Evolutionary conservation across 2,113 vertebrate genomes (phyloP).

Genomic region (Rhagologus leucostigma): DNA sequence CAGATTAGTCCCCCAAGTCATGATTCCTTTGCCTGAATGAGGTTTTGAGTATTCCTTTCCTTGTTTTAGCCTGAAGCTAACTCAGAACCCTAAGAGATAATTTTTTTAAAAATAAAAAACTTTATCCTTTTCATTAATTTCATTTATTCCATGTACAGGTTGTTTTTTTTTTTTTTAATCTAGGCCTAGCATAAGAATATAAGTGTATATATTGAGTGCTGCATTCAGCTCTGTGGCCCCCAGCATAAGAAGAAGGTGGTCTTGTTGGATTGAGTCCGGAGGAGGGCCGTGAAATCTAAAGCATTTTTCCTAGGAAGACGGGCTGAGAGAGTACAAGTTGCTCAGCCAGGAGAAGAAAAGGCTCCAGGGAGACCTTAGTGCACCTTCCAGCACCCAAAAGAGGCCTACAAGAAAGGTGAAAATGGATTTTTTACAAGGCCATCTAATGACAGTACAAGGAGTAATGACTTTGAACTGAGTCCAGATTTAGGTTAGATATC

Average conservation of each 20-base stretch:
- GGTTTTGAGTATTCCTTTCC: neutral
- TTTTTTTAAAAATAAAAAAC: neutral
- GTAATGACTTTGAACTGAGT: neutral
- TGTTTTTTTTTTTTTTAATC: neutral
- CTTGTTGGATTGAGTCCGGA: neutral
- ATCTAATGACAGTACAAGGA: neutral
- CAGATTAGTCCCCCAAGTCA: neutral
- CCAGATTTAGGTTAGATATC: too few species aligned
- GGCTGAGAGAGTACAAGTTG: neutral
- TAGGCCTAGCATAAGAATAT: neutral
- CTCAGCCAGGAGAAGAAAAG: neutral
- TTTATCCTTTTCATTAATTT: neutral
- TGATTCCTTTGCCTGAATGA: neutral
- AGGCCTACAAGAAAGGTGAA: neutral
- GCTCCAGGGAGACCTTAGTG: neutral
- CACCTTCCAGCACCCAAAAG: neutral
- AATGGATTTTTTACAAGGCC: neutral
- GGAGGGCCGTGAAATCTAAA: neutral
- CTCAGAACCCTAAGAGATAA: neutral
- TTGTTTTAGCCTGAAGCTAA: neutral
- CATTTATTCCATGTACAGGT: neutral
- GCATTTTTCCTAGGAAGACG: too few species aligned
- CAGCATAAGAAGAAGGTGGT: neutral
- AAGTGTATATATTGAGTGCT: neutral
- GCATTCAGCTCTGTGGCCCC: neutral